Conservation (phyloP, 2,797 vertebrate species). For the Botia kubotai region DNA sequence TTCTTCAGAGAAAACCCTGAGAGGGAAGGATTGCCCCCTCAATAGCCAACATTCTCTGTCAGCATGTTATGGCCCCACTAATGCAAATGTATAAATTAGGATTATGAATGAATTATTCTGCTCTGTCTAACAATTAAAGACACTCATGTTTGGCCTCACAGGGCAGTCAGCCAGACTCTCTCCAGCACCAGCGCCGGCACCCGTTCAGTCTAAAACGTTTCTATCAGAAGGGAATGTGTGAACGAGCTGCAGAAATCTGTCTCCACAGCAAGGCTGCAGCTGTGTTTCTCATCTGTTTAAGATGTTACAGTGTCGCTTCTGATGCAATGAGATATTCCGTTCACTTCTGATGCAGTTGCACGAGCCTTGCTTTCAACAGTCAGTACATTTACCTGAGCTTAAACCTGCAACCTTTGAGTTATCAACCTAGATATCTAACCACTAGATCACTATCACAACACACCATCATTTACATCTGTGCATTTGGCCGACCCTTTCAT, state of each 20-base stretch:
- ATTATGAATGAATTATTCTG: slow-evolving; percentile 88
- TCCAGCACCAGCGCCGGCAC: slow-evolving; percentile 50
- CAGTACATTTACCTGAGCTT: no score
- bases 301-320: slow-evolving; percentile 42
- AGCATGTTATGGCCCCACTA: slow-evolving; percentile 66
- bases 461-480: no score
- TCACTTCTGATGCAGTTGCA: no score
- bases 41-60: slow-evolving; percentile 56
- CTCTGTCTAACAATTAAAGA: slow-evolving; percentile 90
- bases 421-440: no score
- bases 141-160: slow-evolving; percentile 86
- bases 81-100: slow-evolving; percentile 76
- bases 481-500: no score
- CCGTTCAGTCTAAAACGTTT: slow-evolving; percentile 79
- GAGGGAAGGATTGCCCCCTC: slow-evolving; percentile 58
- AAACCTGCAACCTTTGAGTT: no score
- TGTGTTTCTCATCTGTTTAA: slow-evolving; percentile 58
- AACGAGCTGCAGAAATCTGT: slow-evolving; percentile 70
- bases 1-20: slow-evolving; percentile 51
- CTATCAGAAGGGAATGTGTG: slow-evolving; percentile 82
- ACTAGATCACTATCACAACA: no score
- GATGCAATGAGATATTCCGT: no score
- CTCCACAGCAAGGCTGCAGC: slow-evolving; percentile 58
- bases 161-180: slow-evolving; percentile 86
- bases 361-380: no score